phyloP scores from a whole-genome alignment of 2,888 invertebrate species.

The Biston betularia region DNA sequence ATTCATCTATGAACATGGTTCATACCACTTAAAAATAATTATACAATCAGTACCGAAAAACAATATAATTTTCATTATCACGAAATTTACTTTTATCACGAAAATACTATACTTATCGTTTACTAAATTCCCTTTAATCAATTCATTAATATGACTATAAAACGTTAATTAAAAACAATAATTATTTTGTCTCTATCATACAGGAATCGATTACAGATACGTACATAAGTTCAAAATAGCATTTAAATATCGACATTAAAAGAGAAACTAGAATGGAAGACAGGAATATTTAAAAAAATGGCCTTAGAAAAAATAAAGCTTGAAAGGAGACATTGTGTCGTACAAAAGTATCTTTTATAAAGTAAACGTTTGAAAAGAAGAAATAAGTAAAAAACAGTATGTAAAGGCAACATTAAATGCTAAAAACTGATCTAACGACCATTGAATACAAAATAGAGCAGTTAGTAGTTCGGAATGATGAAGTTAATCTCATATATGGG shows the following conservation, averaged over 20 bases:
- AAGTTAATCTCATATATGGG: conserved; percentile 56
- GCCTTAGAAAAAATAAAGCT: conserved; percentile 46
- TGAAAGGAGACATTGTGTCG: conserved; percentile 22
- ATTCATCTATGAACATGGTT: conserved; percentile 84
- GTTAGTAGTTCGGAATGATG: conserved; percentile 63
- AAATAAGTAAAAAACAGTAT: conserved; percentile 46
- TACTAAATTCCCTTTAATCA: conserved; percentile 84
- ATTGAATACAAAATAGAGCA: conserved; percentile 54
- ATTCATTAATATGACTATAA: conserved; percentile 63
- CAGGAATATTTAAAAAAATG: conserved; percentile 38
- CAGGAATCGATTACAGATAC: conserved; percentile 54
- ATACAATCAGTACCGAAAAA: conserved; percentile 84
- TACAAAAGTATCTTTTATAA: conserved; percentile 40
- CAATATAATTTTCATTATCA: conserved; percentile 77
- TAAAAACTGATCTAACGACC: conserved; percentile 49
- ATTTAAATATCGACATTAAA: conserved; percentile 36
- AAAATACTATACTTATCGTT: conserved; percentile 80
- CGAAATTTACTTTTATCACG: conserved; percentile 84
- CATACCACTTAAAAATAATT: conserved; percentile 81
- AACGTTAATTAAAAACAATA: conserved; percentile 50
- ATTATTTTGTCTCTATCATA: conserved; percentile 55
- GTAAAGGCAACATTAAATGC: conserved; percentile 55
- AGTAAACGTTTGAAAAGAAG: conserved; percentile 50
- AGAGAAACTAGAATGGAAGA: conserved; percentile 66
- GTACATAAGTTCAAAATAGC: conserved; percentile 51